phyloP scores from a whole-genome alignment of 2,888 invertebrate species.

The Oegoconia quadripuncta region DNA sequence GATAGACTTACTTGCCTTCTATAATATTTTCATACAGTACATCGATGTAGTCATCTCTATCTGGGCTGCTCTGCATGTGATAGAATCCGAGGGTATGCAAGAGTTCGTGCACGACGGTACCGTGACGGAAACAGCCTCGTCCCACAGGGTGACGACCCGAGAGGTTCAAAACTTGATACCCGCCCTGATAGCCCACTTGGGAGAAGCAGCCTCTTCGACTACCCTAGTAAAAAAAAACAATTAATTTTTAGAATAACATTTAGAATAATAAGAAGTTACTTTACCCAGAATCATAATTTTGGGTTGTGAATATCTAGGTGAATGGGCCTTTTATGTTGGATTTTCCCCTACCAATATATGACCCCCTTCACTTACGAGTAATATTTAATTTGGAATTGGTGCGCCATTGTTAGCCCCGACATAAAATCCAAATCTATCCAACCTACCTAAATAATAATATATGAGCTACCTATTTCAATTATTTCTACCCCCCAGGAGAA shows the following conservation, averaged over 20 bases:
- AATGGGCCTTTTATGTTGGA: neutral
- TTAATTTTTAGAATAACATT: neutral
- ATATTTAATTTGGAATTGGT: too few species aligned
- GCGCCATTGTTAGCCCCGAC: too few species aligned
- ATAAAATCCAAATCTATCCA: too few species aligned
- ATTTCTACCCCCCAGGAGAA: too few species aligned
- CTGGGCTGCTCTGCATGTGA: constrained; percentile 89
- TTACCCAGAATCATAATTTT: too few species aligned
- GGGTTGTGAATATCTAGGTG: neutral
- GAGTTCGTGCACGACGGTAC: constrained; percentile 88
- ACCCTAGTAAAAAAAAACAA: constrained; percentile 40
- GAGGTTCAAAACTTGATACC: constrained; percentile 78
- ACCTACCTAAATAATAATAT: too few species aligned
- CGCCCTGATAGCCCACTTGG: constrained; percentile 70
- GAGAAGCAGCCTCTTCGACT: constrained; percentile 70
- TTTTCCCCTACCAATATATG: too few species aligned
- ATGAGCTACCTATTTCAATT: too few species aligned
- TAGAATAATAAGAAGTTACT: too few species aligned
- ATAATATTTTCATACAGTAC: constrained; percentile 86
- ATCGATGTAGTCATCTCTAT: constrained; percentile 86
- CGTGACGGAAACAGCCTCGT: constrained; percentile 80
- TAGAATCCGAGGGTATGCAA: constrained; percentile 90
- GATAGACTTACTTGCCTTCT: constrained; percentile 71
- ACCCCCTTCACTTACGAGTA: too few species aligned
- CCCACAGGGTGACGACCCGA: constrained; percentile 75